phyloP scores from a whole-genome alignment of 1,140 invertebrate genomes.

The Drosophila baimaii region DNA sequence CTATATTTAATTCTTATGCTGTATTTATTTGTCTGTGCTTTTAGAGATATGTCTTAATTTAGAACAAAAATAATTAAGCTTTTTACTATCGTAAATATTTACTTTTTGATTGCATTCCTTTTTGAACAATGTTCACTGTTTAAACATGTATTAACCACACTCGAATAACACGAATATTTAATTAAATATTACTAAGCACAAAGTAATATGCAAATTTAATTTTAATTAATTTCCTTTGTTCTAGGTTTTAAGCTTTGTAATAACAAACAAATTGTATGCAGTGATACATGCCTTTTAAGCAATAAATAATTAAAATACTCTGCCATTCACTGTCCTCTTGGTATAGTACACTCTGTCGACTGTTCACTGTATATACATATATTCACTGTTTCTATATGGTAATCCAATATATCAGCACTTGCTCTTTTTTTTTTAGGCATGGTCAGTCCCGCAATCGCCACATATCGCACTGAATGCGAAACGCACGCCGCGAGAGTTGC shows the following conservation, averaged over 20 bases:
- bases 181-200: neutral
- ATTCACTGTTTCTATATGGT: neutral
- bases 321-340: too few species aligned
- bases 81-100: neutral
- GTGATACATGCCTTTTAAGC: neutral
- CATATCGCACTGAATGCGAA: constrained; percentile 20
- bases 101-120: neutral
- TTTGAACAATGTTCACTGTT: neutral
- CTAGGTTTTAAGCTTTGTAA: neutral
- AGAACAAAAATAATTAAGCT: neutral
- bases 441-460: constrained; percentile 13
- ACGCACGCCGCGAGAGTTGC: constrained; percentile 16
- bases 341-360: neutral
- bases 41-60: too few species aligned
- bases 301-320: neutral
- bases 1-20: neutral
- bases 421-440: constrained; percentile 8
- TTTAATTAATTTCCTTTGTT: neutral
- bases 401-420: constrained; percentile 33
- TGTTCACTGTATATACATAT: constrained; percentile 6
- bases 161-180: neutral
- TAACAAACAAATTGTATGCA: neutral
- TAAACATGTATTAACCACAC: neutral
- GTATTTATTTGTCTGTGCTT: neutral
- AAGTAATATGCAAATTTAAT: neutral